A percentile compares a stretch with the other conserved stretches of the same genome.
Evolutionary conservation across 2,888 invertebrate species (phyloP).

Genomic region (Drosophila suboccidentalis): DNA sequence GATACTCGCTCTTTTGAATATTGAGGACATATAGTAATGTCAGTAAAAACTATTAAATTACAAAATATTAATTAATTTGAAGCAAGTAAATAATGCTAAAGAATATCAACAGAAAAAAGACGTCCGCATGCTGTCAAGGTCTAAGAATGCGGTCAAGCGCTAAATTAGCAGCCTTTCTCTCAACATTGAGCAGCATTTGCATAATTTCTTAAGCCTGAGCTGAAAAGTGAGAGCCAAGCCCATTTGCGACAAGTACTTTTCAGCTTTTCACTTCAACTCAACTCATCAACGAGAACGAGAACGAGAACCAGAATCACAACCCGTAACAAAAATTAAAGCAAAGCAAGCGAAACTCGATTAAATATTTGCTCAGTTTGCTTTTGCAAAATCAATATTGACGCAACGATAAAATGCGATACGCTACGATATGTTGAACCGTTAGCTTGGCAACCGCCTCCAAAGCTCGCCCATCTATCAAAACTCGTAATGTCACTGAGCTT

Average conservation of each 20-base stretch:
- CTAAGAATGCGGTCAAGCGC: constrained; percentile 72
- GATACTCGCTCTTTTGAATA: no score
- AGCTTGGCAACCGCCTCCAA: constrained; percentile 50
- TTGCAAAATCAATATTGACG: constrained; percentile 80
- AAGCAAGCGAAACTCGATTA: constrained; percentile 28
- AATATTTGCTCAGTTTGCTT: constrained; percentile 66
- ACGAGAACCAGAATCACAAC: constrained; percentile 8
- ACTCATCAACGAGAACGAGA: constrained; percentile 1
- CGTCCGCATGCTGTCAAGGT: constrained; percentile 39
- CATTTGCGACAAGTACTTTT: constrained; percentile 39
- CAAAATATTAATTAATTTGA: not conserved
- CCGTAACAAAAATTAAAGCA: constrained; percentile 9
- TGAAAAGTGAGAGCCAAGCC: constrained; percentile 73
- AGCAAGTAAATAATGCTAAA: not conserved
- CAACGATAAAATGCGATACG: constrained; percentile 34
- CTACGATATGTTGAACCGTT: constrained; percentile 50
- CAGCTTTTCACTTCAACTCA: constrained; percentile 48
- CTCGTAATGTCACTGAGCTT: constrained; percentile 52
- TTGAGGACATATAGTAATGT: not conserved
- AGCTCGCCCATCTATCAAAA: constrained; percentile 46
- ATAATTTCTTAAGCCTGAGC: constrained; percentile 49
- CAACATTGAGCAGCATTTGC: constrained; percentile 43
- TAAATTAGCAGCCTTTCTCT: constrained; percentile 48
- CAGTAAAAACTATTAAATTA: not conserved
- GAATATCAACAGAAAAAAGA: not conserved